These are phyloP conservation scores for Callospermophilus lateralis DNA, from an alignment of 2,113 vertebrate species.

Conservation along the genomic window DNA sequence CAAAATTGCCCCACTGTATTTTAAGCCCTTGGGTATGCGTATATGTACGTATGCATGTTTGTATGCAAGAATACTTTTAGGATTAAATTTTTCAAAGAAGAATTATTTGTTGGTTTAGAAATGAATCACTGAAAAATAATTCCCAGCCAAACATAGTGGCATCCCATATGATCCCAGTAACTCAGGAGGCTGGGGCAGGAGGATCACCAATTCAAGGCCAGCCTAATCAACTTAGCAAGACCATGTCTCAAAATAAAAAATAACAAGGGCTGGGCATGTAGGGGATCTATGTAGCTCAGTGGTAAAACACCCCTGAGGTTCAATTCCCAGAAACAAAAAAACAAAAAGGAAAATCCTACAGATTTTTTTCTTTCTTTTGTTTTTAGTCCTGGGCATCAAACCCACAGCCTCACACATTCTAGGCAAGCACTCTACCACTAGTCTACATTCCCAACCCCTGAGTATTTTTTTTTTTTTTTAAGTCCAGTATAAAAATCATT, in stretches of 20 bases:
- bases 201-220: background rate
- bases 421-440: background rate
- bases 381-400: background rate
- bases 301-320: background rate
- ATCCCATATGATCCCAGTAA: background rate
- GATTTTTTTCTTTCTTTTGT: background rate
- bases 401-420: background rate
- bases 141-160: too few relatives aligned
- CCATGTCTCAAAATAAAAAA: background rate
- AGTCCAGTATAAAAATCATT: background rate
- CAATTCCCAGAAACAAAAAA: background rate
- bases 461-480: background rate
- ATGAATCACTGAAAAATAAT: conserved; percentile 29
- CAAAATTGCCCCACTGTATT: background rate
- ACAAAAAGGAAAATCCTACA: background rate
- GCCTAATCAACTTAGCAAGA: background rate
- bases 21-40: background rate
- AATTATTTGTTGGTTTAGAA: background rate
- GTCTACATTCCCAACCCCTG: background rate
- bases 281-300: too few relatives aligned
- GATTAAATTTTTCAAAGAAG: conserved; percentile 28
- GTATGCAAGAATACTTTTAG: background rate
- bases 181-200: background rate
- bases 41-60: background rate
- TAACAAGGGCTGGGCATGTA: too few relatives aligned